phyloP scores from a whole-genome alignment of 2,888 invertebrate species.

The Neelides folsomi region DNA sequence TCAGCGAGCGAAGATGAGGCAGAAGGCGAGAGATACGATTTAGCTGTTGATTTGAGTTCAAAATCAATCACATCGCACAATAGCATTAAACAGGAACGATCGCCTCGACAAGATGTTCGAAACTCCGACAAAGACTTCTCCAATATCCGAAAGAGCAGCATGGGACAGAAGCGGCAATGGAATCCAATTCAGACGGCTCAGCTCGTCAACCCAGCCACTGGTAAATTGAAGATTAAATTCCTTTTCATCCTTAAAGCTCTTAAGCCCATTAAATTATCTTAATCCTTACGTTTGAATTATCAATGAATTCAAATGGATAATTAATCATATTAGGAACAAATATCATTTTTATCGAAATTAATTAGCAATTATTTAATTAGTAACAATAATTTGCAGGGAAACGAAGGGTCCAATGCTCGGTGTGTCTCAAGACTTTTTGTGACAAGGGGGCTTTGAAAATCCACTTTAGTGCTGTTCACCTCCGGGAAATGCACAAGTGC shows the following conservation, averaged over 20 bases:
- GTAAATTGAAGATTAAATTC: constrained; percentile 10
- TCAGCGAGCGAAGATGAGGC: constrained; percentile 11
- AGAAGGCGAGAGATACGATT: constrained; percentile 3
- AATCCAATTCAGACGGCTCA: constrained; percentile 48
- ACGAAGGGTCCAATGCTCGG: constrained; percentile 94
- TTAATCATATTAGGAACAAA: neutral
- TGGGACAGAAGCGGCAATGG: constrained; percentile 12
- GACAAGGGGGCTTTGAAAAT: constrained; percentile 99
- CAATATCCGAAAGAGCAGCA: neutral
- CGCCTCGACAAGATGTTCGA: neutral
- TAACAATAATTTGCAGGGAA: constrained; percentile 48
- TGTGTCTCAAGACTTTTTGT: constrained; percentile 97
- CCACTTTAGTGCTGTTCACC: constrained; percentile 95
- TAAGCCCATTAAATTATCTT: neutral
- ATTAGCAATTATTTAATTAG: neutral
- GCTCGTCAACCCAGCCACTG: constrained; percentile 76
- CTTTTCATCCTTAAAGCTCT: constrained; percentile 1
- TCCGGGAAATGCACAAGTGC: constrained; percentile 99
- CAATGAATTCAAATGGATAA: too few relatives aligned
- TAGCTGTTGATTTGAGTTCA: constrained; percentile 17
- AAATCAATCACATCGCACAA: constrained; percentile 6
- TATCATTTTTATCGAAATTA: neutral
- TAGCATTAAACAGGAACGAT: neutral
- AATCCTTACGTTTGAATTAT: neutral
- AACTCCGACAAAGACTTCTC: constrained; percentile 4